phyloP scores from a whole-genome alignment of 2,797 vertebrate genomes.

The Paratrypauchen microcephalus region DNA sequence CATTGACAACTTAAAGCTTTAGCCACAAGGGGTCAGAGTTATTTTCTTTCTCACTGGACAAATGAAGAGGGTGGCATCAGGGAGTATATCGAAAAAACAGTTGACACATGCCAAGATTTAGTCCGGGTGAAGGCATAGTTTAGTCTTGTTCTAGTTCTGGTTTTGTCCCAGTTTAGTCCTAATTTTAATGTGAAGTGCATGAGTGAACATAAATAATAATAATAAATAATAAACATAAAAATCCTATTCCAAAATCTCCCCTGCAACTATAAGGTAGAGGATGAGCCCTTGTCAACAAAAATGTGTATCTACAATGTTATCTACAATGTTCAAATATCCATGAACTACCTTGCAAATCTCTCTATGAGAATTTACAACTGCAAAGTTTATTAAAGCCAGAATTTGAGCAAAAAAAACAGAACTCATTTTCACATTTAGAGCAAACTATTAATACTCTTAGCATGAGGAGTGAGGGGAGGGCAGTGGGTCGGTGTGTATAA shows the following conservation, averaged over 20 bases:
- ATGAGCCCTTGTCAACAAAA: too few species aligned
- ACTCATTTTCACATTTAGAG: conserved; percentile 46
- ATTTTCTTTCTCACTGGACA: background rate
- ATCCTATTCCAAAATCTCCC: too few species aligned
- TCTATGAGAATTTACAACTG: conserved; percentile 11
- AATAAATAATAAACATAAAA: too few species aligned
- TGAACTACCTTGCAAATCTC: conserved; percentile 38
- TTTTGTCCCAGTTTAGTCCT: background rate
- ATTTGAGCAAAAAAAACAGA: conserved; percentile 48
- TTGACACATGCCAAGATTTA: background rate
- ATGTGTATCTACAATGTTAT: too few species aligned
- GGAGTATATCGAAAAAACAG: background rate
- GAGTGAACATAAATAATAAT: too few species aligned
- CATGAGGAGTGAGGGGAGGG: conserved; percentile 9
- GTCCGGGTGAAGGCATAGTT: background rate
- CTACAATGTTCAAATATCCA: background rate
- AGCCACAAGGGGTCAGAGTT: background rate
- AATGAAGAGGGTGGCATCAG: background rate
- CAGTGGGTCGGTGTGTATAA: conserved; percentile 42
- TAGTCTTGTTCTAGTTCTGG: background rate
- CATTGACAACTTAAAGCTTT: background rate
- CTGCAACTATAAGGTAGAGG: too few species aligned
- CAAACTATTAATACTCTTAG: conserved; percentile 33
- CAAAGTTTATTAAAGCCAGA: conserved; percentile 3
- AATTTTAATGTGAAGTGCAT: background rate